These are phyloP conservation scores for Gambusia affinis DNA, from an alignment of 2,113 vertebrate genomes.

Conservation along the genomic window DNA sequence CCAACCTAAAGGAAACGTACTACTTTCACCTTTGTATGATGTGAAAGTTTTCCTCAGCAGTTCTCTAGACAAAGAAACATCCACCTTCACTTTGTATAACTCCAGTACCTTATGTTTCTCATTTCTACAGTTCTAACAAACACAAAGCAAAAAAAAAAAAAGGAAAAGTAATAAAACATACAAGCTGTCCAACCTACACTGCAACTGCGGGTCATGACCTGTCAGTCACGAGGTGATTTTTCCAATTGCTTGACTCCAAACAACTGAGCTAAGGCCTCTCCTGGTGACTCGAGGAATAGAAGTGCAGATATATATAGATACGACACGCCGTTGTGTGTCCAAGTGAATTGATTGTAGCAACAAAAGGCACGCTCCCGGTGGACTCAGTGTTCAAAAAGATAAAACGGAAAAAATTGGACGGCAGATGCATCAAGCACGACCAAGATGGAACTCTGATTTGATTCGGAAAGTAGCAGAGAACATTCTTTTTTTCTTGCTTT, in stretches of 20 bases:
- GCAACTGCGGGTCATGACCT: slow-evolving; percentile 31
- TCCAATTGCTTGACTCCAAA: slow-evolving; percentile 40
- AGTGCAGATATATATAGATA: slow-evolving; percentile 40
- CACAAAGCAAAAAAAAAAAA: background rate
- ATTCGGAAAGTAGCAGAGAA: slow-evolving; percentile 1
- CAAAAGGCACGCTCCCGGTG: slow-evolving; percentile 32
- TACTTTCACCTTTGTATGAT: too few species aligned
- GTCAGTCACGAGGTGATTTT: slow-evolving; percentile 23
- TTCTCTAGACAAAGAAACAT: background rate
- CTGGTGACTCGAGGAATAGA: slow-evolving; percentile 16
- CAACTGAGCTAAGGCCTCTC: slow-evolving; percentile 5
- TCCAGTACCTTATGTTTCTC: background rate
- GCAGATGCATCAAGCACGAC: slow-evolving; percentile 8
- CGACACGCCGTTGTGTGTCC: slow-evolving; percentile 8
- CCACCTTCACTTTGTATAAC: background rate
- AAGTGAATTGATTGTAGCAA: slow-evolving; percentile 38
- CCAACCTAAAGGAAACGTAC: too few species aligned
- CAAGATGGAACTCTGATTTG: slow-evolving; percentile 7
- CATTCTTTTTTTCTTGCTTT: background rate
- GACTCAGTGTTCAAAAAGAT: slow-evolving; percentile 8
- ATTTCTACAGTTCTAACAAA: background rate
- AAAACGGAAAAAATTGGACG: slow-evolving; percentile 20
- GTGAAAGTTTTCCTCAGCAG: background rate
- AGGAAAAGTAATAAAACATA: background rate
- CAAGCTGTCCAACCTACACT: background rate